Base-by-base conservation (phyloP, 1,140 invertebrate species). In the Drosophila carrolli region DNA sequence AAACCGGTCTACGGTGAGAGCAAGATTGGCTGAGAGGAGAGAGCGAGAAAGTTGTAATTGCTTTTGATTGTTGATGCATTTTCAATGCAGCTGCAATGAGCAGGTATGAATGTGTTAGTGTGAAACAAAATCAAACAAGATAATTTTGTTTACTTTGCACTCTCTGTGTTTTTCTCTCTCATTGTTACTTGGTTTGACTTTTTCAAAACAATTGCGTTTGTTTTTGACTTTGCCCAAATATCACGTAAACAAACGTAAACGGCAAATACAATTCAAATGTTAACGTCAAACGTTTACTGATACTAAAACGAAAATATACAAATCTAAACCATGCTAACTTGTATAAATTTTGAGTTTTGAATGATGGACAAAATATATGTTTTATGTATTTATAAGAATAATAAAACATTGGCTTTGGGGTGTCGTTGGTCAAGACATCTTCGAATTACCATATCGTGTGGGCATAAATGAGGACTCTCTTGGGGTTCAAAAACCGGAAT, bases 71-170 rank as follows among this genome's bases (percentile, higher is more conserved):
- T 68, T 57, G 46, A 76, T 76, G 73, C 66, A 60, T 54, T 61
- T 47, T n/a, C 19, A 10, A 32, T 75, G 77, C 77, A 74, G 77
- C 62, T 80, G 77, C 76, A 80, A 54, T 37, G 43, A 16, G 29
- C 35, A 5, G 40, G 9, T 2, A 7, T 44, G 0, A 14, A 32
- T 57, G 29, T 53, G 43, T 46, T 38, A 8, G 46, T 62, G 43
- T 47, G 76, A 81, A 81, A 76, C 66, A 58, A 80, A 75, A 43
- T 29, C 59, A 80, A 80, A 79, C 55, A 59, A 62, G 68, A 55
- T 68, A 75, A 74, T 82, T 81, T 46, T 71, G 55, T 75, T 82
- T 82, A 66, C 51, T 66, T 37, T 68, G 41, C 37, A 1, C 38
- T 38, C 50, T 65, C 14, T 62, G 46, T 57, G 5, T 53, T 13